A percentile compares a stretch with the other conserved stretches of the same genome.
These are phyloP conservation scores for Clupea harengus DNA, from an alignment of 2,113 vertebrate genomes.

Conservation along the genomic window DNA sequence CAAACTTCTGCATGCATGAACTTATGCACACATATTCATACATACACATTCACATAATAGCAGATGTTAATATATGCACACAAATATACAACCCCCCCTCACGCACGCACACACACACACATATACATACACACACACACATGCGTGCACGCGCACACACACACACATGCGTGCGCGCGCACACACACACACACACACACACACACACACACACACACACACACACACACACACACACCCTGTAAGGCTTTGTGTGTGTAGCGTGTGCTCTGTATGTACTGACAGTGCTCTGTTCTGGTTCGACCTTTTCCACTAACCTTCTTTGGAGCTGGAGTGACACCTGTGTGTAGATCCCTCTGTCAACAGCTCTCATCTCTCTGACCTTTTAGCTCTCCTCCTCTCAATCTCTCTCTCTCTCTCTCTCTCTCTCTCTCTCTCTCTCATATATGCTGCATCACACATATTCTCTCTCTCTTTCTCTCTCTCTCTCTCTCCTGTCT, in stretches of 20 bases:
- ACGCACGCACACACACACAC: background rate
- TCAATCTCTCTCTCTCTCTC: conserved; percentile 39
- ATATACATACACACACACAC: background rate
- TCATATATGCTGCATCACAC: conserved; percentile 38
- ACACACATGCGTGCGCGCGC: conserved; percentile 7
- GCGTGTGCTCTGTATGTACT: conserved; percentile 38
- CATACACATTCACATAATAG: background rate
- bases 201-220: conserved; percentile 12
- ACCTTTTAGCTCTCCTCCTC: conserved; percentile 38
- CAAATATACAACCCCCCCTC: background rate
- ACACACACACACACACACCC: conserved; percentile 15
- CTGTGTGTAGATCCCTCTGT: conserved; percentile 24
- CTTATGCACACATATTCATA: background rate
- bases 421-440: conserved; percentile 55
- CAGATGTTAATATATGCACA: background rate
- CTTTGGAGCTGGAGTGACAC: conserved; percentile 33
- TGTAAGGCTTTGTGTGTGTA: conserved; percentile 38
- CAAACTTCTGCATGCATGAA: no score
- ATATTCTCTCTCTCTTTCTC: conserved; percentile 8
- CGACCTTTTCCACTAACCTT: conserved; percentile 32
- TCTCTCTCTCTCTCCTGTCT: conserved; percentile 23
- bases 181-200: conserved; percentile 25
- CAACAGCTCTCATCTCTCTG: conserved; percentile 45
- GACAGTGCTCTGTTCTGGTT: conserved; percentile 45
- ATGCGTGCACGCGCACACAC: conserved; percentile 24